phyloP scores from a whole-genome alignment of 2,888 invertebrate genomes.

The Bimastos eiseni region DNA sequence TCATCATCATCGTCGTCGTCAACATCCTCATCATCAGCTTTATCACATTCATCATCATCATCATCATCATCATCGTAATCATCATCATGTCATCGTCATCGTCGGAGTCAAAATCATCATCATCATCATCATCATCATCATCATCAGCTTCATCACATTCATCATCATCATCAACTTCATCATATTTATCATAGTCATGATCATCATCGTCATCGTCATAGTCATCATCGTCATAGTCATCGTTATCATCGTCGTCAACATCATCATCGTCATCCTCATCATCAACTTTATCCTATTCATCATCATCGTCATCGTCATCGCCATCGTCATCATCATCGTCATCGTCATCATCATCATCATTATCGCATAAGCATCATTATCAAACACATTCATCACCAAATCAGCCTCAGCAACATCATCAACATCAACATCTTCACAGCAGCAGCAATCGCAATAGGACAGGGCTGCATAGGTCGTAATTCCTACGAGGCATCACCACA shows the following conservation, averaged over 20 bases:
- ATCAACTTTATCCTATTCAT: neutral
- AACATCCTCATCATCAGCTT: no score
- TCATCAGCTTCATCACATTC: no score
- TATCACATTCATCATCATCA: no score
- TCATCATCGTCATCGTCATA: no score
- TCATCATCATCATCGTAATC: no score
- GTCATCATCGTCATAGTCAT: no score
- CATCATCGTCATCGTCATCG: no score
- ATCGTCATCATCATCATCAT: conserved; percentile 17
- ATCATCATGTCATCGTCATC: neutral
- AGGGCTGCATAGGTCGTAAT: neutral
- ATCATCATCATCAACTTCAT: no score
- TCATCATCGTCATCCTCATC: conserved; percentile 30
- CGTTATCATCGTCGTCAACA: conserved; percentile 16
- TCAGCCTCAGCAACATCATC: neutral
- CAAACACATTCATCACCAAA: neutral
- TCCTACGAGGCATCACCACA: neutral
- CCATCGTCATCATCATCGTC: neutral
- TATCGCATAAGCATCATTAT: neutral
- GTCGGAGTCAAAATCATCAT: no score
- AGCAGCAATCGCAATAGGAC: neutral
- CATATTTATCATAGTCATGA: no score
- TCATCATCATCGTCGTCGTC: neutral
- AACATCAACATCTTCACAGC: conserved; percentile 19
- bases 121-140: no score